Base-by-base conservation (phyloP, 1,140 invertebrate genomes). In the Bombus breviceps region DNA sequence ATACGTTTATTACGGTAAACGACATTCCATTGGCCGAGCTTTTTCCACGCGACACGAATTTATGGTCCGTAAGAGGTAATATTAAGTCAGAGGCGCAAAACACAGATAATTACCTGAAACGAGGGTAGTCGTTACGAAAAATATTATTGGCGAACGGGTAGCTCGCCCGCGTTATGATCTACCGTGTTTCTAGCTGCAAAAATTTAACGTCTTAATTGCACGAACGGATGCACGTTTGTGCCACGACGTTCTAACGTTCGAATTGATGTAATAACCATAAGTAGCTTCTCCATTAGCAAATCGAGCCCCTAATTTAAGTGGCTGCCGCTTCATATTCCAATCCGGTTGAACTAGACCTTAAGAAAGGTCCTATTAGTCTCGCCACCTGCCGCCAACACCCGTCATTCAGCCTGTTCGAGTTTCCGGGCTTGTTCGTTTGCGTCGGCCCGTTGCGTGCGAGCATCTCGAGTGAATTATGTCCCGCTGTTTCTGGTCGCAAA, bases 291-390 rank as follows among this genome's bases (percentile, higher is more conserved):
- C 82, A 87, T 91, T 91, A 91, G 79, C 72, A 62, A 53, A 62
- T 79, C 78, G 64, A 85, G 89, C 88, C 85, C 28, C 81, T 89
- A 81, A 85, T 91, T 89, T 69, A 89, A 91, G 87, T 91, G 64
- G 72, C 78, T 88, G 66, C 85, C 64, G 72, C 80, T 88, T 87
- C 87, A 81, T 91, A 81, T 88, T 86, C 80, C 86, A 53, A 86
- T 90, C 83, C 71, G 66, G 64, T 89, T 86, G 37, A 89, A 86
- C 47, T 83, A 83, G 71, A 79, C 78, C 81, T 84, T 88, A 91
- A 91, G 88, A 90, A 89, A 88, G 81, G 72, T 82, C 75, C 86
- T 91, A 91, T 91, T 91, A 91, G 86, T 89, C 83, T 79, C 88
- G 72, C 85, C 90, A 91, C 76, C 90, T 89, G 88, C 83, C 86